These are phyloP conservation scores for Caenorhabditis latens DNA, from an alignment of 1,140 invertebrate species.

Conservation along the genomic window DNA sequence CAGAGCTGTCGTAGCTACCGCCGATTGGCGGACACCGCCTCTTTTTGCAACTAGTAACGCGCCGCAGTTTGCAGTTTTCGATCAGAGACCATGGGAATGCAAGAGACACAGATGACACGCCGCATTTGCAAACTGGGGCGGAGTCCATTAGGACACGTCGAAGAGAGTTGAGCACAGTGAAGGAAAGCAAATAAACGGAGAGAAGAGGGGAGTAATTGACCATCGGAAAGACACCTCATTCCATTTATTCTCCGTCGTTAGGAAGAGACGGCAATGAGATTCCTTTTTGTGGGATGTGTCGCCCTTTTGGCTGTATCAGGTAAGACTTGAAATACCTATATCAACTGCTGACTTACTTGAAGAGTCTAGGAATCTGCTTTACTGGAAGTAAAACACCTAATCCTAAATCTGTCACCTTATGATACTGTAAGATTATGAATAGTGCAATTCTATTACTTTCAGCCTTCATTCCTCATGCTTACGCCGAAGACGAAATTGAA, in stretches of 20 bases:
- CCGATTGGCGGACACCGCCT: slow-evolving; percentile 16
- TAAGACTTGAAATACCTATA: background rate
- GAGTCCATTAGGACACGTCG: slow-evolving; percentile 19
- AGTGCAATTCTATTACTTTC: background rate
- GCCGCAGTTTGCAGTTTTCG: slow-evolving; percentile 45
- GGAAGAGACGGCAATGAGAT: slow-evolving; percentile 23
- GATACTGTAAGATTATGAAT: too few relatives aligned
- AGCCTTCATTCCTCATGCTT: slow-evolving; percentile 33
- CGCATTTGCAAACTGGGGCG: slow-evolving; percentile 29
- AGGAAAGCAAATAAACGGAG: slow-evolving; percentile 29
- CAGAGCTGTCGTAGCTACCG: background rate
- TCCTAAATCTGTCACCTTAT: background rate
- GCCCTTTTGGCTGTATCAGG: slow-evolving; percentile 39
- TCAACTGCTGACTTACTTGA: background rate
- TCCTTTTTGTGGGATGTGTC: slow-evolving; percentile 14
- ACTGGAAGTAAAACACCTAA: background rate
- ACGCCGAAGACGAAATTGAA: slow-evolving; percentile 43
- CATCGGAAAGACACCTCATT: slow-evolving; percentile 39
- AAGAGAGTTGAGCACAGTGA: slow-evolving; percentile 1
- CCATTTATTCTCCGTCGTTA: slow-evolving; percentile 39
- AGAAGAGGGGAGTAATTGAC: slow-evolving; percentile 43
- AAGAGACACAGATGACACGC: background rate
- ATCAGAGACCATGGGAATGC: background rate
- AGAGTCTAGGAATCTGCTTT: background rate
- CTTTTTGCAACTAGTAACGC: slow-evolving; percentile 42